Evolutionary conservation across 37 sponge, comb jelly and placozoan species (phyloP).

Genomic region (Eunapius fragilis): DNA sequence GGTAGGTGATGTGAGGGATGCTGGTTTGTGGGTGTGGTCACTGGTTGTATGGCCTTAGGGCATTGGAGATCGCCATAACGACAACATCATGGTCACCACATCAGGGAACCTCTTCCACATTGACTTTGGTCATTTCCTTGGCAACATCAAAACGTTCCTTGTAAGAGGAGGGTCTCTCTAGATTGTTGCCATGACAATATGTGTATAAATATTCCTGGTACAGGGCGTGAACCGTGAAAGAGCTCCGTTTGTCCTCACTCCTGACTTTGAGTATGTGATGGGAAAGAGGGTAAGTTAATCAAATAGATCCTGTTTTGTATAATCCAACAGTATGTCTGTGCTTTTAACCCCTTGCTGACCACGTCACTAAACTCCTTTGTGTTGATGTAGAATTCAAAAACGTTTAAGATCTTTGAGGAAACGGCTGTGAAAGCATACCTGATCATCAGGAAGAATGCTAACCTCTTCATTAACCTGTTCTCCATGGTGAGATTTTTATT

Average conservation of each 20-base stretch:
- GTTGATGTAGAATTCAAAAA: too few relatives aligned
- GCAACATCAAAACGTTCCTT: slow-evolving; percentile 83
- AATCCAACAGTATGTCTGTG: too few relatives aligned
- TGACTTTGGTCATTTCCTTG: slow-evolving; percentile 98
- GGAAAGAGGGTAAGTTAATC: slow-evolving; percentile 77
- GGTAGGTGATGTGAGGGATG: too few relatives aligned
- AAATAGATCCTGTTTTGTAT: too few relatives aligned
- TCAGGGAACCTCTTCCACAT: slow-evolving; percentile 96
- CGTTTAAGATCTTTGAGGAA: slow-evolving; percentile 78
- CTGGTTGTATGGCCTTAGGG: slow-evolving; percentile 55
- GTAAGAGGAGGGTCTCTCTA: slow-evolving; percentile 2
- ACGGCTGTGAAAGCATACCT: slow-evolving; percentile 81
- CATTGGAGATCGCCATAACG: slow-evolving; percentile 95
- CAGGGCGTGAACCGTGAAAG: slow-evolving; percentile 87
- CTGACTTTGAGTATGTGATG: slow-evolving; percentile 95
- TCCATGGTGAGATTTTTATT: slow-evolving; percentile 65
- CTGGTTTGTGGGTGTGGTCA: too few relatives aligned
- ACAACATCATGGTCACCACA: slow-evolving; percentile 94
- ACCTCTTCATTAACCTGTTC: slow-evolving; percentile 90
- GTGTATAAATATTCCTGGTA: not conserved
- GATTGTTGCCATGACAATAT: not conserved
- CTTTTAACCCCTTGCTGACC: too few relatives aligned
- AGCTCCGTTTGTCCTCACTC: slow-evolving; percentile 97
- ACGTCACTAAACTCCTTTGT: too few relatives aligned
- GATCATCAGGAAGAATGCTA: slow-evolving; percentile 79